Base-by-base conservation (phyloP, 2,888 invertebrate genomes). In the Trachelus stipa region DNA sequence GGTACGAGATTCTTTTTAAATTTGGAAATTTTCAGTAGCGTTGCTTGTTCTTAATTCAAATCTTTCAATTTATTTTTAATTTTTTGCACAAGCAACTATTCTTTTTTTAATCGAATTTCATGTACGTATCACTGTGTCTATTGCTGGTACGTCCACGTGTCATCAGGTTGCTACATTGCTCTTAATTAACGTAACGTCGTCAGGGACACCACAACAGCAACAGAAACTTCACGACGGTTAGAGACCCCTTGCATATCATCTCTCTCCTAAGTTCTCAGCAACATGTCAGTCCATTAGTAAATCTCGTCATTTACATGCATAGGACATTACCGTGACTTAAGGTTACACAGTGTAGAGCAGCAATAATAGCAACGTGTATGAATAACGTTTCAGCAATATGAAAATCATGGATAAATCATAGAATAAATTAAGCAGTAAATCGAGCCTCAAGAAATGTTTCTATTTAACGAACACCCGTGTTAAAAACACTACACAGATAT, bases 221-320 rank as follows among this genome's bases (percentile, higher is more conserved):
- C 71, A 15, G 71, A 71, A 71, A 71, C 71, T 71, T 71, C 12
- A 4, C 30, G 12, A 71, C 31, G 71, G 12, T 71, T 34, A 15
- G 23, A 33, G 33, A 15, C n/a, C 31, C 71, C 71, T 31, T 31
- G 33, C 71, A 34, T 71, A 33, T 71, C 82, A 84, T 82, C 82
- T 82, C 81, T 81, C 76, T 81, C 77, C 80, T 34, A 74, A 81
- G 81, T 83, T 83, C 85, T 78, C 80, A 81, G 80, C 85, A 83
- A 84, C 83, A 34, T 79, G 79, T 33, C 75, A 81, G 78, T 73
- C 85, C 83, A 84, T 85, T 85, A 84, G 84, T 77, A 56, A 15
- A 2, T 56, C 56, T 56, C 9, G 23, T 56, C 6, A 9, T 23
- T 56, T 56, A 23, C 56, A 56, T 9, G 9, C 56, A 15, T 2